Evolutionary conservation across 2,113 vertebrate genomes (phyloP), one percentile per base, ranked within the genome.

Genomic region (Malurus alboscapulatus): DNA sequence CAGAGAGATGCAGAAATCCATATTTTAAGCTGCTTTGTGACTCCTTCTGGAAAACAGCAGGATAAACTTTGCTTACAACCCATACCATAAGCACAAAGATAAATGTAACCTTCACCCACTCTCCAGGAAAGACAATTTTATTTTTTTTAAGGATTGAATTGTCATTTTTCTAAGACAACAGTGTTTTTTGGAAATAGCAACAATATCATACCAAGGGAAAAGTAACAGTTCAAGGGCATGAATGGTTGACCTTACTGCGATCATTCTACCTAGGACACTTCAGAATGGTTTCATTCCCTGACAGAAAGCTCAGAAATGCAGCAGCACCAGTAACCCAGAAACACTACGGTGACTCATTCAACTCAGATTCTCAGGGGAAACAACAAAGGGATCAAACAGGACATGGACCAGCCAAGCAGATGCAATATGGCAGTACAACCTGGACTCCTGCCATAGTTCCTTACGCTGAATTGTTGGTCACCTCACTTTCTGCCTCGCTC

Each of bases 51-150:
- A 78, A 79, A 80, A 63, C 54, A 75, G 71, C 32, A 82, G 9
- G 30, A 34, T 42, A 77, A 91, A 48, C 42, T 57, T 58, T 68
- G 57, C 57, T 88, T 88, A 80, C 42, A 81, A 69, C 27, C 17
- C 36, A 54, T 30, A 67, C 20, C 25, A 80, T 47, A 20, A 17
- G 47, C 42, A 66, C n/a, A 69, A 87, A 82, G 69, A 62, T 44
- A 90, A 96, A 84, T 4, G 9, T 30, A 86, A 45, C 45, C 48
- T 87, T 92, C 78, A 78, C 55, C 34, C 68, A 91, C 93, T n/a
- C 57, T 87, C 51, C 54, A 91, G 48, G 30, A 91, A 58, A 74
- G 40, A 65, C 44, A 87, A 53, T 17, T 36, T 18, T 17, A 27
- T 42, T 30, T 30, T 61, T 36, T 68, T 36, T 24, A 67, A 42